Conservation (phyloP, 2,797 vertebrate species). For the Manis javanica region DNA sequence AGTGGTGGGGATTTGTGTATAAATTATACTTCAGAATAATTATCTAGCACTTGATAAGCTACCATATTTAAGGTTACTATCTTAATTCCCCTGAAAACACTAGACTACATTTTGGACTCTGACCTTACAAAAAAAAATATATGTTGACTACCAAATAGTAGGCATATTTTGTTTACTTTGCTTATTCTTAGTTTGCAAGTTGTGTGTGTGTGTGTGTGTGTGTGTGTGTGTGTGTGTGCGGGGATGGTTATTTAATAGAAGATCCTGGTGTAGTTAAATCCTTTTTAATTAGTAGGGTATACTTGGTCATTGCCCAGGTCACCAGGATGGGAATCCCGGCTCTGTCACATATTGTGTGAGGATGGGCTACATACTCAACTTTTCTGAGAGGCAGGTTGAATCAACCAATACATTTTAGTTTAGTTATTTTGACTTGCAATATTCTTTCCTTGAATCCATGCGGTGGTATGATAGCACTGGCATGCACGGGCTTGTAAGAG, state of each 20-base stretch:
- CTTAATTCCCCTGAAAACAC: neutral
- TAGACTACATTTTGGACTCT: neutral
- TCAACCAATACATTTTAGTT: neutral
- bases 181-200: neutral
- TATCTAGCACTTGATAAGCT: neutral
- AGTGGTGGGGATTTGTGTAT: neutral
- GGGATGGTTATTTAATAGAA: too few relatives aligned
- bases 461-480: neutral
- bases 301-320: neutral
- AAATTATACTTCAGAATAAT: neutral
- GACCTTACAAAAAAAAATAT: neutral
- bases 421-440: neutral
- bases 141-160: neutral
- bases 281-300: neutral
- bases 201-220: neutral
- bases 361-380: neutral
- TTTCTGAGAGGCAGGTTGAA: neutral
- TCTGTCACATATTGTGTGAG: neutral
- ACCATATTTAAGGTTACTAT: neutral
- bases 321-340: neutral
- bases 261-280: too few relatives aligned
- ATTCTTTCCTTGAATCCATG: neutral
- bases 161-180: neutral
- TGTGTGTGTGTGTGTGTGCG: rapidly evolving
- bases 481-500: rapidly evolving